phyloP scores from a whole-genome alignment of 2,797 vertebrate genomes.

The Bradypodion ventrale region DNA sequence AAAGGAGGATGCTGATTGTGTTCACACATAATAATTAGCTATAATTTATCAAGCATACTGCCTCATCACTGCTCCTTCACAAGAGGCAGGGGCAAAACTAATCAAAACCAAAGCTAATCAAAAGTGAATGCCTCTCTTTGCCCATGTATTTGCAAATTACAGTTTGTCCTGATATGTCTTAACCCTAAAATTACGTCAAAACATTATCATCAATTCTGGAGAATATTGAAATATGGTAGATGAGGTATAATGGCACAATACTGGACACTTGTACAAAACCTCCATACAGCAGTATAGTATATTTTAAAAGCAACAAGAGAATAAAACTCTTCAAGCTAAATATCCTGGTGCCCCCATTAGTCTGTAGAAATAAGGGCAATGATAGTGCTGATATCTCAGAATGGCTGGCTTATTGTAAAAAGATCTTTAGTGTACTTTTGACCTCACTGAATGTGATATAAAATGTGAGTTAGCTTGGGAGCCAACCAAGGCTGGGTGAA shows the following conservation, averaged over 20 bases:
- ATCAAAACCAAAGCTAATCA: no score
- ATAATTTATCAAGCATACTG: no score
- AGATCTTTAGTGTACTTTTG: background rate
- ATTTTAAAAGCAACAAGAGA: background rate
- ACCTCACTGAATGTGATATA: background rate
- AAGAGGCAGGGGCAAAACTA: background rate
- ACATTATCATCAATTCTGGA: background rate
- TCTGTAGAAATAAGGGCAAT: background rate
- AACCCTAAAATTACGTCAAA: no score
- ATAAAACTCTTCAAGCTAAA: background rate
- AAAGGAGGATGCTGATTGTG: no score
- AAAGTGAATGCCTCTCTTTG: no score
- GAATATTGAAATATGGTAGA: no score
- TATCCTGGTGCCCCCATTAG: background rate
- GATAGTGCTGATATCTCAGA: background rate
- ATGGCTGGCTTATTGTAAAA: constrained; percentile 3
- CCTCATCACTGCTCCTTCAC: background rate
- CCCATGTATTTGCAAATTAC: background rate
- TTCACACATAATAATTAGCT: no score
- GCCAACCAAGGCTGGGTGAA: background rate
- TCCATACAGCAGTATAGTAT: background rate
- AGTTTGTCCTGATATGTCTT: no score
- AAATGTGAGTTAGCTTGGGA: background rate
- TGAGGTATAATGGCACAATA: background rate
- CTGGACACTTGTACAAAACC: background rate